These are phyloP conservation scores for Dioctria linearis DNA, from an alignment of 2,888 invertebrate genomes.

Conservation along the genomic window DNA sequence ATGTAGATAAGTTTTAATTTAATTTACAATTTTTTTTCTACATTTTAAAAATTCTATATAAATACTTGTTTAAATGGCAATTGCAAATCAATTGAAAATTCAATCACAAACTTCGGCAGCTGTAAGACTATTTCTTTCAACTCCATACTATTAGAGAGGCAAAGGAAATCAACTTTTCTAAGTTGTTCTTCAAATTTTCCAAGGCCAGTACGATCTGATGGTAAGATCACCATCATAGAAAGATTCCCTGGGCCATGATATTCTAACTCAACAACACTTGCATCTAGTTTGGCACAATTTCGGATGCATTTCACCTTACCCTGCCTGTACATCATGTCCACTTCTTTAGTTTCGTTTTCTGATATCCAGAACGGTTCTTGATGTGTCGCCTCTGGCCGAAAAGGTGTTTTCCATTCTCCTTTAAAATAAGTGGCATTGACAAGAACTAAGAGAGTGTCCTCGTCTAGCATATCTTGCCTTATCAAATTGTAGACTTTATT, in stretches of 20 bases:
- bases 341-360: conserved; percentile 73
- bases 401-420: conserved; percentile 81
- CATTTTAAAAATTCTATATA: not conserved
- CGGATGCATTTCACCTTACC: conserved; percentile 76
- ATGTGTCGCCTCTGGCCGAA: conserved; percentile 70
- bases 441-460: conserved; percentile 78
- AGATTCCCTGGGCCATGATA: conserved; percentile 77
- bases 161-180: conserved; percentile 72
- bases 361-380: conserved; percentile 78
- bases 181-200: conserved; percentile 75
- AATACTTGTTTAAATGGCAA: conserved; percentile 65
- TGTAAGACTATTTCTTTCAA: conserved; percentile 75
- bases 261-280: conserved; percentile 78
- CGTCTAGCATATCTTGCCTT: conserved; percentile 72
- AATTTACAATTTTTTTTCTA: too few species aligned
- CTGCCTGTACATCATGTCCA: conserved; percentile 73
- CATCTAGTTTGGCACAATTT: conserved; percentile 72
- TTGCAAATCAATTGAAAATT: conserved; percentile 77
- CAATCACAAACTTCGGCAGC: conserved; percentile 77
- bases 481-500: conserved; percentile 87
- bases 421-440: conserved; percentile 92
- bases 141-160: conserved; percentile 71
- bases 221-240: conserved; percentile 84
- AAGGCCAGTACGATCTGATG: conserved; percentile 77
- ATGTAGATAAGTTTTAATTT: not conserved